Base-by-base conservation (phyloP, 2,888 invertebrate species). In the Agrilus cyanescens region DNA sequence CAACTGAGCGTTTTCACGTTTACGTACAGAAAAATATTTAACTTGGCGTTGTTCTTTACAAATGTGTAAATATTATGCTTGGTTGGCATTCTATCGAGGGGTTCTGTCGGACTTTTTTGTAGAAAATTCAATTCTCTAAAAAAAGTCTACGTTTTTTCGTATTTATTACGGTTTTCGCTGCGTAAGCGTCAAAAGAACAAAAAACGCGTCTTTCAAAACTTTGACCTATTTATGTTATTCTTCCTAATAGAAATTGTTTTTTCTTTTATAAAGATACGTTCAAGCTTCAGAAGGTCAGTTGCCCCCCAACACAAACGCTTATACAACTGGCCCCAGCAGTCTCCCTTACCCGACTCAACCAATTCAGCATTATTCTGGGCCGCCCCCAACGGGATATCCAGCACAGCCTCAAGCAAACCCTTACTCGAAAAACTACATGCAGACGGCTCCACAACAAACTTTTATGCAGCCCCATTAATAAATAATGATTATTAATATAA, bases 361-460 rank as follows among this genome's bases (percentile, higher is more conserved):
- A 34, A 58, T 59, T 37, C 59, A 61, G 44, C 56, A 57, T 43
- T 51, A 46, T 42, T 48, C 42, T 41, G 41, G 44, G 31, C 44
- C 49, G 4, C 41, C 45, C 31, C 47, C 55, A n/a, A 49, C 54
- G 43, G 51, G 51, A 36, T 49, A 48, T 31, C 45, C 50, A 35
- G 50, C 48, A 10, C 56, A 54, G 43, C 50, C 45, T 29, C 61
- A 60, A 50, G 58, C 50, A 32, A 65, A 65, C 46, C 65, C 65
- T 6, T 65, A 65, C 46, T 59, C 63, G 1, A 65, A 65, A 50
- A 57, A 57, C 32, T 65, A 59, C 44, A 57, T 56, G 18, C 61
- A 61, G 48, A 59, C 59, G 4, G 54, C 57, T 14, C 55, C 57
- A 12, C 57, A 56, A 41, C 65, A 63, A 35, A 57, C 53, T 8